Base-by-base conservation (phyloP, 2,888 invertebrate genomes). In the Drosophila austrosaltans region DNA sequence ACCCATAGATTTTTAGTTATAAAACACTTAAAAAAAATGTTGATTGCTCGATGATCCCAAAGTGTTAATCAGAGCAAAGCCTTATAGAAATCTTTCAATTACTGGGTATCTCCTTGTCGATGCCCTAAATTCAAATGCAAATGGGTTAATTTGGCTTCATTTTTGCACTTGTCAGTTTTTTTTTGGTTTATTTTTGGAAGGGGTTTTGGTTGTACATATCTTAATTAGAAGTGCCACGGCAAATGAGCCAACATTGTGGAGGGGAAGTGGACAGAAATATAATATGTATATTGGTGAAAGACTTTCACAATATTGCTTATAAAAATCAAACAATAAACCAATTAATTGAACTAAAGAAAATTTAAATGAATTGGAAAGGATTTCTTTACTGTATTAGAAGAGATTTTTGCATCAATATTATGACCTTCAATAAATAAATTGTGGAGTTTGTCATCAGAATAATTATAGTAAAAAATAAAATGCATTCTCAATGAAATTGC, bases 171-270 rank as follows among this genome's bases (percentile, higher is more conserved):
- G 75, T 65, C 75, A 78, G 39, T 61, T 62, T 77, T 69, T 70
- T 56, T 60, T 8, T 62, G 22, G 36, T 36, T 32, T 20, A 32
- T 30, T 44, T 12, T 44, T 30, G 58, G 6, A 53, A 40, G 48
- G 60, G 36, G 16, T 36, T 56, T 60, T 58, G 44, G 12, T 69
- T 73, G 65, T 70, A 73, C 30, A 30, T 30, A 30, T 83, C 86
- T 84, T 86, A 84, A 84, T 84, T 83, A 83, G 84, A 78, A 72
- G 63, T 81, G 79, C 74, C 75, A 81, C 60, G 36, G 36, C 36
- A 60, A 16, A 40, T 28, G 10, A 60, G 30, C 28, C 60, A 48
- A 44, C 25, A 4, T 10, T 25, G 25, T 25, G 12, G 10, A 48
- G 25, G 48, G 22, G 48, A 22, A 16, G 22, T 25, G 8, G 22